Conservation (phyloP, 2,797 vertebrate species). For the Scleropages formosus region DNA sequence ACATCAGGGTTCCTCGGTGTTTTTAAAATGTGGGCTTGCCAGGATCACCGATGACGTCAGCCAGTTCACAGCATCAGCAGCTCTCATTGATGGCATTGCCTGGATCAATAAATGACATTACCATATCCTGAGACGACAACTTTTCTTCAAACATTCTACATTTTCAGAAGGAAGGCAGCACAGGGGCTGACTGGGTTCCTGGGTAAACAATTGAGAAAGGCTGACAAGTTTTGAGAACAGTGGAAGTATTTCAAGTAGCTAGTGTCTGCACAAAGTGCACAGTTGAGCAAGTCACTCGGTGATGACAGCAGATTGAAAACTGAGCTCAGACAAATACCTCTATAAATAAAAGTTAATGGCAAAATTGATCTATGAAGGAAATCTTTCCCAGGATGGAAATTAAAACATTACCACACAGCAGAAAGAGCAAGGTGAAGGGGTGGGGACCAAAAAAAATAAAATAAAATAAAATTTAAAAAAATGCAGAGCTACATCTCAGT, state of each 20-base stretch:
- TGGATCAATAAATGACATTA: slow-evolving; percentile 14
- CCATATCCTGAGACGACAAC: background rate
- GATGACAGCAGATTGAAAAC: background rate
- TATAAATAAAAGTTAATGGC: background rate
- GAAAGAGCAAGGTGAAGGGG: background rate
- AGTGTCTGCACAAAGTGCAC: background rate
- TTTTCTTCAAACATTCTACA: background rate
- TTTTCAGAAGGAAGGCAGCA: no score
- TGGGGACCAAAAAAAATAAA: background rate
- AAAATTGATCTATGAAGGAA: background rate
- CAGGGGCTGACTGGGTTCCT: background rate
- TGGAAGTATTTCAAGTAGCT: background rate
- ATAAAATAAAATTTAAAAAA: no score
- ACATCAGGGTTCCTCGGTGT: slow-evolving; percentile 14
- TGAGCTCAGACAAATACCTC: background rate
- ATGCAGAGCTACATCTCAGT: slow-evolving; percentile 10
- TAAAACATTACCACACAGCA: background rate
- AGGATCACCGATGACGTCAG: slow-evolving; percentile 15
- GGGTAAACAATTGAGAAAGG: background rate
- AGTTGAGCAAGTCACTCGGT: background rate
- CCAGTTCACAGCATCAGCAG: background rate
- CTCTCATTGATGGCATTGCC: background rate
- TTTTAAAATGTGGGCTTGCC: slow-evolving; percentile 10
- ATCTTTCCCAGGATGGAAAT: background rate
- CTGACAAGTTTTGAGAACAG: slow-evolving; percentile 12